Percentiles rank a stretch among this genome's conserved stretches.
Evolutionary conservation across 2,113 vertebrate species (phyloP).

Genomic region (Etia nguti): DNA sequence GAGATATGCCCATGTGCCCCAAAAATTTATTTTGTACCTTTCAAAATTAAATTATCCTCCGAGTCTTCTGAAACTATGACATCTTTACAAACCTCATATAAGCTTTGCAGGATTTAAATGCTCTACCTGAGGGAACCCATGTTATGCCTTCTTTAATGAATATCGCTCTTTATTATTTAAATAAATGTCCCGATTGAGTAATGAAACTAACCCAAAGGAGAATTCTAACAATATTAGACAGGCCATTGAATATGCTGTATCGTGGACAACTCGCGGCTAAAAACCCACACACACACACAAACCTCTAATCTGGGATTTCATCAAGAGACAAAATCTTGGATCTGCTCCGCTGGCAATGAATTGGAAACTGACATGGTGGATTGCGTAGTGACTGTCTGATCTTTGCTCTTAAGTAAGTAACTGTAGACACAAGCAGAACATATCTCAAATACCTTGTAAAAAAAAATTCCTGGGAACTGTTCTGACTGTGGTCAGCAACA

Average conservation of each 20-base stretch:
- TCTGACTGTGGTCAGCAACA: neutral
- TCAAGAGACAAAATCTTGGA: constrained; percentile 40
- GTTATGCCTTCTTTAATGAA: neutral
- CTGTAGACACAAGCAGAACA: constrained; percentile 1
- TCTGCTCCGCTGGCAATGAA: constrained; percentile 46
- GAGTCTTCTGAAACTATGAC: neutral
- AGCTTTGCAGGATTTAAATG: neutral
- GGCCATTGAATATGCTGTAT: constrained; percentile 11
- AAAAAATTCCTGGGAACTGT: neutral
- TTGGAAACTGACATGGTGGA: constrained; percentile 40
- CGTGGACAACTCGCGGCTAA: neutral
- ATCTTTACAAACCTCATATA: neutral
- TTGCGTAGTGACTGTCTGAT: constrained; percentile 12
- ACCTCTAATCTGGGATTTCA: constrained; percentile 41
- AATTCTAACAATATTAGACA: neutral
- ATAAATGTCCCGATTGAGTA: neutral
- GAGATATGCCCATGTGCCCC: neutral
- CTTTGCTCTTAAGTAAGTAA: constrained; percentile 12
- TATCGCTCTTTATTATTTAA: neutral
- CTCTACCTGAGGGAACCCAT: neutral
- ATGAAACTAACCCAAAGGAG: neutral
- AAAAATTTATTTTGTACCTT: neutral
- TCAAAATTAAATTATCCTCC: neutral
- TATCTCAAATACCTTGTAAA: constrained; percentile 10
- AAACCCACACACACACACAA: constrained; percentile 34